A percentile compares a stretch with the other conserved stretches of the same genome.
These are phyloP conservation scores for Cottoperca gobio DNA, from an alignment of 2,797 vertebrate species.

Conservation along the genomic window DNA sequence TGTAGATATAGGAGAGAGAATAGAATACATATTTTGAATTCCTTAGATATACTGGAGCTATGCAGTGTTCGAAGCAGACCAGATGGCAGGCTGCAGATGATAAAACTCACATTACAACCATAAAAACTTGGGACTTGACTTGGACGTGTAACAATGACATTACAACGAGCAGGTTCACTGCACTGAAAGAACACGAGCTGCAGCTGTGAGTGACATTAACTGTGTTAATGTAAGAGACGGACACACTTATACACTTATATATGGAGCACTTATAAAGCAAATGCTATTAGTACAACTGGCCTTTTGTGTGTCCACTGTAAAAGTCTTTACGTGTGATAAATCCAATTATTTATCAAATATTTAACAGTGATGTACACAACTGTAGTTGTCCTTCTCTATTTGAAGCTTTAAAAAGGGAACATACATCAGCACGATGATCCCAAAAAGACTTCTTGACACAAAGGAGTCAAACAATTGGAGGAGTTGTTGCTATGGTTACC, in stretches of 20 bases:
- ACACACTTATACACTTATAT: no score
- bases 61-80: no score
- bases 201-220: background rate
- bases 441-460: conserved; percentile 51
- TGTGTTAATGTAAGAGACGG: background rate
- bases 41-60: no score
- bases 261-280: background rate
- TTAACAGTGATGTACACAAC: conserved; percentile 15
- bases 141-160: no score
- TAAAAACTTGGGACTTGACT: no score
- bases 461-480: conserved; percentile 48
- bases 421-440: conserved; percentile 41
- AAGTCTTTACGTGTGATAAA: background rate
- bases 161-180: background rate
- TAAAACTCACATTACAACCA: no score
- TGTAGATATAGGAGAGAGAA: no score
- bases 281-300: background rate
- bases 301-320: background rate
- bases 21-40: no score
- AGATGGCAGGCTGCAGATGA: no score
- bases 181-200: background rate
- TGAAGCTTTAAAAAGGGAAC: conserved; percentile 29
- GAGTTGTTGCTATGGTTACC: conserved; percentile 73
- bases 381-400: conserved; percentile 31
- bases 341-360: no score